Conservation (phyloP, 92 coral and sea anemone species). For the Desmophyllum pertusum region DNA sequence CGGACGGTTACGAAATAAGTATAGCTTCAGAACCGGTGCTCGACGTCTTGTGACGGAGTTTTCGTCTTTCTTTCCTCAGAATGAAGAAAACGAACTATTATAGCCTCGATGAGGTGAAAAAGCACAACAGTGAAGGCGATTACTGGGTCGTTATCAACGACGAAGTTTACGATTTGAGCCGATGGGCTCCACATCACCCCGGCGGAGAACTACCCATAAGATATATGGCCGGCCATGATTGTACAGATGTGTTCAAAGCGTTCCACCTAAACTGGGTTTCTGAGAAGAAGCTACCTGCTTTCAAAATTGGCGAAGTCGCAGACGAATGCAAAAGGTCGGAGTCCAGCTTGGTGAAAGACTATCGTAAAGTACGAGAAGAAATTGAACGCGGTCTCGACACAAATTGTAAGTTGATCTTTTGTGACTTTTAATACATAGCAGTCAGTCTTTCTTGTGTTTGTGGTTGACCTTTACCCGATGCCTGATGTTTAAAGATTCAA, state of each 20-base stretch:
- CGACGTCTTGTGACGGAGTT: background rate
- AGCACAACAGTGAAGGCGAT: constrained; percentile 80
- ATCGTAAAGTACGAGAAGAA: constrained; percentile 79
- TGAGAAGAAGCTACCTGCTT: constrained; percentile 82
- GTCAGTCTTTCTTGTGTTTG: background rate
- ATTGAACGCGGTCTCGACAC: constrained; percentile 82
- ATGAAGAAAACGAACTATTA: constrained; percentile 42
- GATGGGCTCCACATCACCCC: constrained; percentile 92
- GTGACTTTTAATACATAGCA: background rate
- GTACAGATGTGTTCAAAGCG: constrained; percentile 96
- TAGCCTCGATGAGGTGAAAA: constrained; percentile 81
- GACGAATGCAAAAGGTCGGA: constrained; percentile 38
- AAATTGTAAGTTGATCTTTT: constrained; percentile 85
- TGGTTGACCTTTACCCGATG: background rate
- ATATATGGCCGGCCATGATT: constrained; percentile 96
- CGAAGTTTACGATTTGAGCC: constrained; percentile 88
- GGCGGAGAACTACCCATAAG: constrained; percentile 94
- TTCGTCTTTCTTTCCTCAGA: background rate
- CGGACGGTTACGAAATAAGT: background rate
- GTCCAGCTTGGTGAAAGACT: constrained; percentile 75
- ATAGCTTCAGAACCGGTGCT: background rate
- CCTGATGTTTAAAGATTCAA: background rate
- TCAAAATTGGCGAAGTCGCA: constrained; percentile 80
- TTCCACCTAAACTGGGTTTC: constrained; percentile 89
- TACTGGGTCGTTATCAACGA: constrained; percentile 90